Evolutionary conservation across 2,888 invertebrate genomes (phyloP).

Genomic region (Drosophila diplacantha): DNA sequence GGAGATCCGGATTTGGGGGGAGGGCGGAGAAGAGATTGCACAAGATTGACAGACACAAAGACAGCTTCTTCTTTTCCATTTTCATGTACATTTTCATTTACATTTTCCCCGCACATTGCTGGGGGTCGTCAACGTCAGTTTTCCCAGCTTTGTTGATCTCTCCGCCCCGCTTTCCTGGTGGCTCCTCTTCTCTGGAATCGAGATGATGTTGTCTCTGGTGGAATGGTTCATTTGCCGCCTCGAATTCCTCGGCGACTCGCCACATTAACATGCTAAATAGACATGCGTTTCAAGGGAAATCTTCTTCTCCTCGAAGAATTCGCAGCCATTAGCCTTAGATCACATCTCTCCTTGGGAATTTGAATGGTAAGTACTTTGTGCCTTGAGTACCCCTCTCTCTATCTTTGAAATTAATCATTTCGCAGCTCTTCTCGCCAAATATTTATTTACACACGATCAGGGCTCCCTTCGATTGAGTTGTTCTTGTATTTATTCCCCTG

Average conservation of each 20-base stretch:
- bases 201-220: constrained; percentile 12
- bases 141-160: constrained; percentile 7
- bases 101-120: constrained; percentile 42
- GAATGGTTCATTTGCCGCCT: constrained; percentile 59
- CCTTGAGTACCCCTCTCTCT: too few relatives aligned
- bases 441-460: neutral
- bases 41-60: constrained; percentile 33
- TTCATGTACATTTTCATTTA: neutral
- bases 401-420: neutral
- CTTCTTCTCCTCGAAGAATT: neutral
- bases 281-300: constrained; percentile 56
- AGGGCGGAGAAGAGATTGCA: neutral
- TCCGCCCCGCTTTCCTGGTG: neutral
- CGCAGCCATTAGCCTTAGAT: neutral
- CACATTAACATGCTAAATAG: constrained; percentile 69
- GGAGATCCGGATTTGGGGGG: neutral
- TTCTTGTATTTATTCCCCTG: constrained; percentile 15
- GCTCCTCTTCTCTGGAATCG: constrained; percentile 1
- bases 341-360: neutral
- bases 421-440: neutral
- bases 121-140: constrained; percentile 54
- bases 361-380: too few relatives aligned
- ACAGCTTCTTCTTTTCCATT: constrained; percentile 16
- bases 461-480: constrained; percentile 12
- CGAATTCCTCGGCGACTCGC: constrained; percentile 55